Base-by-base conservation (phyloP, 1,140 invertebrate genomes). In the Drosophila arizonae region DNA sequence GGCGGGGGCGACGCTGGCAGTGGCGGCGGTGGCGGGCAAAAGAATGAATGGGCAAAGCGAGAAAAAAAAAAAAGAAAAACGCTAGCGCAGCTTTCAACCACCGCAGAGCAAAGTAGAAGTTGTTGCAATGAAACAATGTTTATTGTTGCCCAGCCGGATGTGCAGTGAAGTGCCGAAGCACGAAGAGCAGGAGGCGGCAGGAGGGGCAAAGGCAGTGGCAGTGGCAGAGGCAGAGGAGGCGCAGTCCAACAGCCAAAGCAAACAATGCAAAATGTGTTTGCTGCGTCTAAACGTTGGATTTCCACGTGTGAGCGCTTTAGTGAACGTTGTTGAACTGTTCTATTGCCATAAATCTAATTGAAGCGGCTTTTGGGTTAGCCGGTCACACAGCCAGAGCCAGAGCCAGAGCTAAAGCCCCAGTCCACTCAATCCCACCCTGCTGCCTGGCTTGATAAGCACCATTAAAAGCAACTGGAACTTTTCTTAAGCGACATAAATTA, bases 331-430 rank as follows among this genome's bases (percentile, higher is more conserved):
- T 69, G 81, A 84, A 75, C 81, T 78, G 79, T 70, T 67, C 78
- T 79, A 87, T 87, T 81, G 63, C 78, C 78, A 79, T 87, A 86
- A 86, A 86, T 86, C 78, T 79, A 86, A 81, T 86, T 81, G 77
- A 79, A 45, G 13, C 63, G 56, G 77, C 77, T 85, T 85, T 74
- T 85, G 77, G 81, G 81, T 85, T 85, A 85, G 60, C 57, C 81
- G 81, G 81, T 85, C 81, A 84, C 54, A 63, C 41, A 30, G 33
- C 33, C 6, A 33, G 21, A 24, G 21, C 21, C 54, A 63, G 36
- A 30, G 33, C 33, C 6, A 33, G 21, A 24, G 21, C 21, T 24
- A 2, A 24, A 24, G 15, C 28, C 33, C n/a, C 41, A 8, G 8
- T 43, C 56, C 28, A 28, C 26, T 28, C 28, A 30, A 2, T 30